Evolutionary conservation across 2,797 vertebrate species (phyloP), one percentile per base, ranked within the genome.

Genomic region (Gymnoscopelus braueri): DNA sequence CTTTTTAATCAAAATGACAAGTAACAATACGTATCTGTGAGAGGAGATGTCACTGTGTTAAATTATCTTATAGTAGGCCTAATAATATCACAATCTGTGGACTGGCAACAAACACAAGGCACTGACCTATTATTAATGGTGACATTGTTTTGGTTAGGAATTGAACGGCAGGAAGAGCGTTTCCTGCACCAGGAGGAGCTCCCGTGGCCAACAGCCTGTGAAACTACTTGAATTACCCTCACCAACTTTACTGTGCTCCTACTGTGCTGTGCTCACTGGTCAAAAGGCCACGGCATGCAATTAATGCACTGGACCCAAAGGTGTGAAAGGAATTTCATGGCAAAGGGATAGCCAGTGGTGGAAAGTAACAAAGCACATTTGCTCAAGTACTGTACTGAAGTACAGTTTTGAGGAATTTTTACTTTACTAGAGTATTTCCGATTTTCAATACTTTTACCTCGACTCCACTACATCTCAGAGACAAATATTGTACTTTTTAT

Each of bases 81-180:
- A 29, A 29, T 44, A 44, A n/a, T 55, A 53, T 50, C 69, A 19
- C 15, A 61, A 66, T 60, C 47, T 51, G 15, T 2, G 63, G 35
- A 69, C 48, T 60, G 71, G 52, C 44, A 70, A 65, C 61, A 77
- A 75, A 80, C 72, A 67, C 15, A 48, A 54, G 72, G 75, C 53
- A 73, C 56, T 63, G 67, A 75, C 72, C 72, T 67, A 74, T 77
- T 81, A 60, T 76, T 87, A 88, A 89, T 83, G 76, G 72, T 79
- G 77, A 74, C 58, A 81, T 84, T 91, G 89, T 93, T 93, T 89
- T 79, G 77, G 74, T 86, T 85, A 77, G 84, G 83, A 90, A 88
- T 82, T 86, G 83, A 90, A 79, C 82, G 77, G 80, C 79, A 82
- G 90, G 87, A 91, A 89, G 76, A 78, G 77, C 77, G 78, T 77